A percentile compares a stretch with the other conserved stretches of the same genome.
These are phyloP conservation scores for Patella pellucida DNA, from an alignment of 2,888 invertebrate species.

Conservation along the genomic window DNA sequence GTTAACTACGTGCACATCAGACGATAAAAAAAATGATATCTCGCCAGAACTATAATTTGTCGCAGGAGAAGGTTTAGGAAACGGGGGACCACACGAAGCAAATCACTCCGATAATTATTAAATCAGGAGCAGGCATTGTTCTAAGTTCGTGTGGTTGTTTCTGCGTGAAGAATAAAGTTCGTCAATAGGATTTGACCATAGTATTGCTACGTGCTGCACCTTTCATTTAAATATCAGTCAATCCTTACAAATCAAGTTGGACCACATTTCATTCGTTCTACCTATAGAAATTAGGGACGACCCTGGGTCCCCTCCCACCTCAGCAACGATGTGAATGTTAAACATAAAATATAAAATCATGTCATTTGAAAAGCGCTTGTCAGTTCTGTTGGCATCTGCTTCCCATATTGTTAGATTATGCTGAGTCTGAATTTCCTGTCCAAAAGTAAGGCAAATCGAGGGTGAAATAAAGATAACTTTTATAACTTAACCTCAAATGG, in stretches of 20 bases:
- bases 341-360: neutral
- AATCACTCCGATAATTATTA: neutral
- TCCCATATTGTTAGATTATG: neutral
- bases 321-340: no score
- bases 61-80: neutral
- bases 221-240: neutral
- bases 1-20: neutral
- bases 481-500: no score
- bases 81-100: neutral
- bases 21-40: neutral
- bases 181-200: slow-evolving; percentile 1
- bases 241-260: neutral
- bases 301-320: neutral
- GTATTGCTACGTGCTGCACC: slow-evolving; percentile 6
- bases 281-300: neutral
- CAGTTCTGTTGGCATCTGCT: neutral
- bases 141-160: neutral
- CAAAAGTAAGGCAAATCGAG: no score
- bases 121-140: neutral
- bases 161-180: neutral
- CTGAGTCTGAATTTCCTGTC: no score
- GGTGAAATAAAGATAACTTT: no score
- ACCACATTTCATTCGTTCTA: neutral
- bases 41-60: neutral
- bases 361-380: neutral